phyloP scores from a whole-genome alignment of 2,113 vertebrate genomes.

The Rhinogobius similis region DNA sequence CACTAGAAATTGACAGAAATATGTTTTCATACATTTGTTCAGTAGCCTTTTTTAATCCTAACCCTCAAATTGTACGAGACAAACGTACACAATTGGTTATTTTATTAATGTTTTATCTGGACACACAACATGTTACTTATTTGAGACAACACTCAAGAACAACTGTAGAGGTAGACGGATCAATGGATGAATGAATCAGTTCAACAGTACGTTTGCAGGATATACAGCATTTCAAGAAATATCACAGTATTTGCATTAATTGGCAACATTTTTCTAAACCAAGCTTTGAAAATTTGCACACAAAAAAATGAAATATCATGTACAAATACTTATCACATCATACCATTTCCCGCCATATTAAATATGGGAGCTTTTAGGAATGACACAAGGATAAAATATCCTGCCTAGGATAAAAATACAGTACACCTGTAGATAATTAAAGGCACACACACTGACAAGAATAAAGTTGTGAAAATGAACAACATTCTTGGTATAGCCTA shows the following conservation, averaged over 20 bases:
- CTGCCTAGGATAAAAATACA: conserved; percentile 65
- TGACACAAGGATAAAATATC: conserved; percentile 25
- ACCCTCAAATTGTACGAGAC: background rate
- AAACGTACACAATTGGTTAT: background rate
- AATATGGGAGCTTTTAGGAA: background rate
- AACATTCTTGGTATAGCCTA: conserved; percentile 9
- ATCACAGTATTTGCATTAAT: background rate
- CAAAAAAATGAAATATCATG: background rate
- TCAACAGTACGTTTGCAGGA: conserved; percentile 18
- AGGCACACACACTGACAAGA: conserved; percentile 66
- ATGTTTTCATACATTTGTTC: no score
- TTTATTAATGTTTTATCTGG: background rate
- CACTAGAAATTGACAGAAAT: no score
- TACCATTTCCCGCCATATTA: background rate
- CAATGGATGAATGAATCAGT: conserved; percentile 9
- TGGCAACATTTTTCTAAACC: background rate
- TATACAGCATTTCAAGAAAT: background rate
- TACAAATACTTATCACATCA: background rate
- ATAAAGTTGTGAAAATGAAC: conserved; percentile 56
- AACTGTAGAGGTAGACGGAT: conserved; percentile 59
- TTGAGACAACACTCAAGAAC: conserved; percentile 36
- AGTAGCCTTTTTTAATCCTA: no score
- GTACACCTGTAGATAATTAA: conserved; percentile 69
- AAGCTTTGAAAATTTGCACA: background rate
- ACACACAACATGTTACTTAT: background rate